phyloP scores from a whole-genome alignment of 2,888 invertebrate species.

The Drosophila demipolita region DNA sequence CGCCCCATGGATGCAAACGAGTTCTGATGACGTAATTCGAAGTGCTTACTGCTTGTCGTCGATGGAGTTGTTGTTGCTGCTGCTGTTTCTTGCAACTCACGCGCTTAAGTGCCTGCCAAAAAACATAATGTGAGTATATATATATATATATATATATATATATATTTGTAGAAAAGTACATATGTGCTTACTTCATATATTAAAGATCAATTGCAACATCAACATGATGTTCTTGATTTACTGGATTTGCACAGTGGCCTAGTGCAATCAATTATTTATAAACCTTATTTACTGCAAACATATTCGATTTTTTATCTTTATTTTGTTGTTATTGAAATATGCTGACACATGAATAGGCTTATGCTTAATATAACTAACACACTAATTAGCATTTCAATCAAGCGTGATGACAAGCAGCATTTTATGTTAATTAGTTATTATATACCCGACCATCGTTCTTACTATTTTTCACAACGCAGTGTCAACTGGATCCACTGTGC shows the following conservation, averaged over 20 bases:
- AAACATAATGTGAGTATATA: constrained; percentile 40
- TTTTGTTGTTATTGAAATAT: background rate
- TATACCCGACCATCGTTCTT: background rate
- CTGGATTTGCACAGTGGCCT: constrained; percentile 34
- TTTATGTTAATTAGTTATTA: background rate
- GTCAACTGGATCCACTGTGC: constrained; percentile 49
- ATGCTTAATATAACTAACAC: background rate
- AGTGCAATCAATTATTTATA: background rate
- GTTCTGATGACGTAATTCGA: constrained; percentile 74
- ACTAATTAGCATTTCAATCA: constrained; percentile 1
- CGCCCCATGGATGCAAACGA: constrained; percentile 64
- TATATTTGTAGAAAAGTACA: constrained; percentile 10
- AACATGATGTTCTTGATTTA: constrained; percentile 63
- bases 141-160: background rate
- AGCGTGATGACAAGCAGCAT: constrained; percentile 4
- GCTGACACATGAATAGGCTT: background rate
- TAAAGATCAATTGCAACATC: constrained; percentile 63
- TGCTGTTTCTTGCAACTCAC: constrained; percentile 60
- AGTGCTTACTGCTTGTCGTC: constrained; percentile 24
- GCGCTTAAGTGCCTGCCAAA: constrained; percentile 43
- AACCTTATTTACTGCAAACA: background rate
- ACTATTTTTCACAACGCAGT: background rate
- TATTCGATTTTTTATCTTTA: background rate
- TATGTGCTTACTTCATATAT: constrained; percentile 2
- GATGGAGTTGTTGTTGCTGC: constrained; percentile 25